A percentile compares a stretch with the other conserved stretches of the same genome.
These are phyloP conservation scores for Apodemia mormo DNA, from an alignment of 2,888 invertebrate genomes.

Conservation along the genomic window DNA sequence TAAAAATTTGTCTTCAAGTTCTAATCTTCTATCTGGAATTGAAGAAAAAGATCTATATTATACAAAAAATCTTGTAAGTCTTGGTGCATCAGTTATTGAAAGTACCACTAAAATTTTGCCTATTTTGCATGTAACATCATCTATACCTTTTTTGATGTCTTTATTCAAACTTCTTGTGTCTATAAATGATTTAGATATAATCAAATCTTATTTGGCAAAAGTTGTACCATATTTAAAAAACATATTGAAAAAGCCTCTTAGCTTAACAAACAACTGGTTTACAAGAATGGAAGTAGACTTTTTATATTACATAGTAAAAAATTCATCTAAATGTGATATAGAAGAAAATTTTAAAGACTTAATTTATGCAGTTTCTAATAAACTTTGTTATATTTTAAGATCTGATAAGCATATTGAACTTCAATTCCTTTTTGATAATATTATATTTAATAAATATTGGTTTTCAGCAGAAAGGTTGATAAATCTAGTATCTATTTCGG, in stretches of 20 bases:
- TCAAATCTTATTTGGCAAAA: slow-evolving; percentile 61
- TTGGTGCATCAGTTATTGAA: slow-evolving; percentile 59
- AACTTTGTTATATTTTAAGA: slow-evolving; percentile 82
- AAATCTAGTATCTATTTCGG: slow-evolving; percentile 75
- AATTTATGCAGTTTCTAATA: slow-evolving; percentile 82
- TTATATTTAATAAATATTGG: slow-evolving; percentile 83
- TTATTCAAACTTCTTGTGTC: slow-evolving; percentile 58
- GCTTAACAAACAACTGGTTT: slow-evolving; percentile 82
- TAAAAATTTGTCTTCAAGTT: slow-evolving; percentile 58
- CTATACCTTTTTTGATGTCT: slow-evolving; percentile 66
- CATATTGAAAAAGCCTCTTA: slow-evolving; percentile 56
- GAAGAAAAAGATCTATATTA: slow-evolving; percentile 56
- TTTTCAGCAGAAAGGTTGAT: slow-evolving; percentile 81
- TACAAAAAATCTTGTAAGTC: slow-evolving; percentile 60
- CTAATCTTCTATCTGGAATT: slow-evolving; percentile 68
- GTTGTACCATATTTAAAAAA: slow-evolving; percentile 64
- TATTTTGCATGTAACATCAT: slow-evolving; percentile 57
- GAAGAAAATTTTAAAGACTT: slow-evolving; percentile 71
- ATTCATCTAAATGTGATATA: slow-evolving; percentile 57
- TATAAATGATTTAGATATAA: slow-evolving; percentile 56
- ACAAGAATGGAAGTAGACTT: slow-evolving; percentile 84
- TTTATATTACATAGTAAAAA: slow-evolving; percentile 73
- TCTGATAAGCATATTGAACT: slow-evolving; percentile 81
- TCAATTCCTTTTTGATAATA: slow-evolving; percentile 78
- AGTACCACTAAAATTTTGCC: slow-evolving; percentile 63